A percentile compares a stretch with the other conserved stretches of the same genome.
These are phyloP conservation scores for Mionectes olivaceus DNA, from an alignment of 2,797 vertebrate species.

Conservation along the genomic window DNA sequence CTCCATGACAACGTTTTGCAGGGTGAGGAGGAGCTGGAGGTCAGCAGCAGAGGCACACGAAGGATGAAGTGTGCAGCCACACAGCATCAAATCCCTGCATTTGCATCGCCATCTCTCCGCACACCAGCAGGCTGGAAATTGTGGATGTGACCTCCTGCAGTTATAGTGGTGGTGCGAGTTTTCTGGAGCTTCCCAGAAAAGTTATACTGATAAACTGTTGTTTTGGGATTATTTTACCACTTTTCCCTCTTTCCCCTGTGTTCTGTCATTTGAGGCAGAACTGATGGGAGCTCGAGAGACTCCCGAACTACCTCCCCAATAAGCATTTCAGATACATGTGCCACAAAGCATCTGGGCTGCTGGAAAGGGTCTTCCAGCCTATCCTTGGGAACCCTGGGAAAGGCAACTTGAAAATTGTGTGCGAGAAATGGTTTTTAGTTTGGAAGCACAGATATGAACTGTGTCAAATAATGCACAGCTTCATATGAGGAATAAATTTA, in stretches of 20 bases:
- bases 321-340: not conserved
- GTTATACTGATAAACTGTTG: not conserved
- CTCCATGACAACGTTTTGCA: not conserved
- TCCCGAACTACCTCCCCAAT: not conserved
- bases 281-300: not conserved
- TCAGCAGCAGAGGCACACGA: not conserved
- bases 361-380: not conserved
- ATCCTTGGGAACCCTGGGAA: not conserved
- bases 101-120: rapidly evolving
- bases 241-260: not conserved
- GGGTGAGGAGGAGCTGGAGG: not conserved
- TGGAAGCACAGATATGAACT: not conserved
- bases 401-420: not conserved
- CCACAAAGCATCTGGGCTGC: not conserved
- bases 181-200: not conserved
- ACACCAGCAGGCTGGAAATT: not conserved
- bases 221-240: not conserved
- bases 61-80: not conserved
- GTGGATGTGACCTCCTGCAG: not conserved
- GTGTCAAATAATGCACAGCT: not conserved
- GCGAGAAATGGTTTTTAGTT: not conserved
- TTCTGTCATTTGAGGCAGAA: not conserved
- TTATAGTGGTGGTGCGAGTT: not conserved
- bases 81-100: rapidly evolving
- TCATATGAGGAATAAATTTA: not conserved